Percentiles rank a stretch among this genome's conserved stretches.
These are phyloP conservation scores for Thoracochromis brauschi DNA, from an alignment of 2,113 vertebrate species.

Conservation along the genomic window DNA sequence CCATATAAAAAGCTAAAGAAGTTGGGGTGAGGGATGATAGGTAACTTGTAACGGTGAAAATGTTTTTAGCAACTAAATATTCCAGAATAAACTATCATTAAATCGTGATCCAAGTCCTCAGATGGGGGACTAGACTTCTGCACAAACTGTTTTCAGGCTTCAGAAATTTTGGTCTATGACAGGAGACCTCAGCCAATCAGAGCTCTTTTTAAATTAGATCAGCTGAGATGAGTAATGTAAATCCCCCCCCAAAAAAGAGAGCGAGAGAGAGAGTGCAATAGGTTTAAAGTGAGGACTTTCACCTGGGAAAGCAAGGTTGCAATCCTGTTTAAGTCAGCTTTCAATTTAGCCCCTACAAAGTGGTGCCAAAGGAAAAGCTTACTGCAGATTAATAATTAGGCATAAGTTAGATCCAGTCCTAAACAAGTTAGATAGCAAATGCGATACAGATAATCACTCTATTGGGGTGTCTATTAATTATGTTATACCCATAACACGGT, in stretches of 20 bases:
- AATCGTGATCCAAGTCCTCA: not conserved
- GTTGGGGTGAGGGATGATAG: not conserved
- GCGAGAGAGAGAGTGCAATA: not conserved
- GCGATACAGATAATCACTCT: not conserved
- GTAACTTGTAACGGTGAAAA: not conserved
- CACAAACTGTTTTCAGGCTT: not conserved
- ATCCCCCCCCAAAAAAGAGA: not conserved
- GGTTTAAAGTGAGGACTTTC: not conserved
- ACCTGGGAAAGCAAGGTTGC: not conserved
- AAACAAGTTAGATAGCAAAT: not conserved
- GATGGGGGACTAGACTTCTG: not conserved
- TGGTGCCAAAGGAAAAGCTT: not conserved
- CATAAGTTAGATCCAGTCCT: not conserved
- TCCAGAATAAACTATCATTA: not conserved
- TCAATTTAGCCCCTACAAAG: not conserved
- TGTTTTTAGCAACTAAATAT: not conserved
- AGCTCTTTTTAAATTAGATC: not conserved
- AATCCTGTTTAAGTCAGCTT: not conserved
- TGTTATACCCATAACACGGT: not conserved
- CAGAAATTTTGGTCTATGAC: not conserved
- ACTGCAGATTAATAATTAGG: not conserved
- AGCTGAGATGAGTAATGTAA: not conserved
- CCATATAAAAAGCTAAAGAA: not conserved
- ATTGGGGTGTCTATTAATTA: not conserved
- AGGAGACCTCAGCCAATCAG: not conserved